phyloP scores from a whole-genome alignment of 2,113 vertebrate genomes.

The Gallinago paraguaiae region DNA sequence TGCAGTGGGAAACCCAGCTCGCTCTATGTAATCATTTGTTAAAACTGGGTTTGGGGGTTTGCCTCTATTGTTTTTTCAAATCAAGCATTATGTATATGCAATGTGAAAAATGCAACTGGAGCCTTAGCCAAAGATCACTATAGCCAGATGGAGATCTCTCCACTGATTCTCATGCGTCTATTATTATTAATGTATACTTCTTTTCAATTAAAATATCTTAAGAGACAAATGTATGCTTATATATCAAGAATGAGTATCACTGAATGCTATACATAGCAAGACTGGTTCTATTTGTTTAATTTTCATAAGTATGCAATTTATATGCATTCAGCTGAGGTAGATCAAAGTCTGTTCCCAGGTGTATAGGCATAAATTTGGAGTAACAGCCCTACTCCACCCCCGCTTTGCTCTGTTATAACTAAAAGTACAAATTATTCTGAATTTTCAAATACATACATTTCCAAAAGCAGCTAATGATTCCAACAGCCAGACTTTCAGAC shows the following conservation, averaged over 20 bases:
- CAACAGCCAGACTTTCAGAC: background rate
- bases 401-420: background rate
- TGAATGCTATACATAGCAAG: background rate
- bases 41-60: background rate
- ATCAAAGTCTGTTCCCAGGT: conserved; percentile 38
- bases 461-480: background rate
- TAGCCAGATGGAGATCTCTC: background rate
- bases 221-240: background rate
- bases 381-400: background rate
- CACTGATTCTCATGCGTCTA: background rate
- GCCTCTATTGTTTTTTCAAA: background rate
- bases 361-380: background rate
- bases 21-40: background rate
- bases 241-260: background rate
- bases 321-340: background rate
- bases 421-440: background rate
- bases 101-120: background rate
- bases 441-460: background rate
- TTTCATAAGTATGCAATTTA: conserved; percentile 16
- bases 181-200: background rate
- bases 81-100: background rate
- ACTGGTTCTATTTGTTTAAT: conserved; percentile 16
- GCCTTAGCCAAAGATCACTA: background rate
- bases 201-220: background rate
- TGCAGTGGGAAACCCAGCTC: background rate